Evolutionary conservation across 2,888 invertebrate genomes (phyloP).

Genomic region (Cryptocephalus moraei): DNA sequence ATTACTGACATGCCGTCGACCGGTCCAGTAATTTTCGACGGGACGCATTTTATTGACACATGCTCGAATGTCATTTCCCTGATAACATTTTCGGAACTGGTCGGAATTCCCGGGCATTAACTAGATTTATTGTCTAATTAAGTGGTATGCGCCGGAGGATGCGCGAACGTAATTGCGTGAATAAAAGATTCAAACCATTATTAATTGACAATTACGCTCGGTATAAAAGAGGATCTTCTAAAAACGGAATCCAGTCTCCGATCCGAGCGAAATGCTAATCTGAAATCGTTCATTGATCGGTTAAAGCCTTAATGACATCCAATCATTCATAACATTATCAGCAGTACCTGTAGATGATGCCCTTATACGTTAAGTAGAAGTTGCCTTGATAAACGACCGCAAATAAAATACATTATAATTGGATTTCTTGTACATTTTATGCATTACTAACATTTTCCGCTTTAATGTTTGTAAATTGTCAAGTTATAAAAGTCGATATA

Average conservation of each 20-base stretch:
- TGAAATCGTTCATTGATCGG: slow-evolving; percentile 13
- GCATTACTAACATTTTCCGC: slow-evolving; percentile 23
- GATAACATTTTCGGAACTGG: too few relatives aligned
- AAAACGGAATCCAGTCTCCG: slow-evolving; percentile 7
- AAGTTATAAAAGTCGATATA: slow-evolving; percentile 19
- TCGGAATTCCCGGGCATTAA: too few relatives aligned
- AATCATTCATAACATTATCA: slow-evolving; percentile 22
- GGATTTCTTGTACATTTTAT: slow-evolving; percentile 25
- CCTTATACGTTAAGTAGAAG: slow-evolving; percentile 24
- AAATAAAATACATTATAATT: slow-evolving; percentile 28
- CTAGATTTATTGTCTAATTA: too few relatives aligned
- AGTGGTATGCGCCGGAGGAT: too few relatives aligned
- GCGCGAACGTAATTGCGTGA: too few relatives aligned
- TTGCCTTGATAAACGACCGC: slow-evolving; percentile 24
- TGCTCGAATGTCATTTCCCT: too few relatives aligned
- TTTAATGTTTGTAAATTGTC: slow-evolving; percentile 23
- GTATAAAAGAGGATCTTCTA: too few relatives aligned
- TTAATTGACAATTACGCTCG: too few relatives aligned
- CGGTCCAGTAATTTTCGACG: too few relatives aligned
- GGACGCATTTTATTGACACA: too few relatives aligned
- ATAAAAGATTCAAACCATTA: too few relatives aligned
- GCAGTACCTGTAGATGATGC: slow-evolving; percentile 22
- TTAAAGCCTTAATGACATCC: slow-evolving; percentile 13
- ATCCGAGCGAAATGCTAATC: slow-evolving; percentile 5
- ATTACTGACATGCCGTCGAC: slow-evolving; percentile 9